A percentile compares a stretch with the other conserved stretches of the same genome.
Conservation (phyloP, 2,888 invertebrate genomes). For the Epinotia demarniana region DNA sequence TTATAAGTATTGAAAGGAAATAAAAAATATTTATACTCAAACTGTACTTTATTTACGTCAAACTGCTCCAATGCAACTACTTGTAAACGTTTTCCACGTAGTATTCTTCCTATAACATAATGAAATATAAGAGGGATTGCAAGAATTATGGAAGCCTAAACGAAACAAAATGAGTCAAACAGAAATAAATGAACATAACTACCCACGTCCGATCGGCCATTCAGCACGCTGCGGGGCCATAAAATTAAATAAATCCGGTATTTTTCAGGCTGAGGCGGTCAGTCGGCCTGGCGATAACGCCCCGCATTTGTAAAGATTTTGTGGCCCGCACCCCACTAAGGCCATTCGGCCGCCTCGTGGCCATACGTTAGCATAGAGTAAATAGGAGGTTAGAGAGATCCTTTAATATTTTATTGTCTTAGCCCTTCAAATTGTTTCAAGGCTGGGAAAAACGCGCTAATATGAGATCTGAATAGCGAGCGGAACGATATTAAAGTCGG, state of each 20-base stretch:
- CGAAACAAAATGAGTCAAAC: conserved; percentile 34
- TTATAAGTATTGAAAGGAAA: not conserved
- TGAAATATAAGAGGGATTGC: not conserved
- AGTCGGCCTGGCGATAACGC: conserved; percentile 82
- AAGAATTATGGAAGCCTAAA: conserved; percentile 19
- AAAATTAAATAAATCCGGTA: conserved; percentile 85
- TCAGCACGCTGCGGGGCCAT: conserved; percentile 82
- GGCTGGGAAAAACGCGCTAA: no score
- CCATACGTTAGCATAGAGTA: conserved; percentile 70
- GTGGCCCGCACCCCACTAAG: conserved; percentile 70
- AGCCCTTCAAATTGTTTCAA: not conserved
- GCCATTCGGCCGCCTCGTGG: conserved; percentile 67
- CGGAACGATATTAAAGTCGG: no score
- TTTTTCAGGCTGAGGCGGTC: conserved; percentile 84
- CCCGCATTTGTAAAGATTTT: conserved; percentile 84
- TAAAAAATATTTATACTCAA: not conserved
- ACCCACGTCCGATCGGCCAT: conserved; percentile 75
- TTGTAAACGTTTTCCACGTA: not conserved
- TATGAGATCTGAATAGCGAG: no score
- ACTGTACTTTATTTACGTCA: not conserved
- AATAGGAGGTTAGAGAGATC: conserved; percentile 43
- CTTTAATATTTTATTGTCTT: not conserved
- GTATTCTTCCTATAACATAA: not conserved
- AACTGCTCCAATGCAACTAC: not conserved
- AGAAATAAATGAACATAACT: conserved; percentile 48